Evolutionary conservation across 2,888 invertebrate species (phyloP), one percentile per base, ranked within the genome.

Genomic region (Hipparchia sbordonii): DNA sequence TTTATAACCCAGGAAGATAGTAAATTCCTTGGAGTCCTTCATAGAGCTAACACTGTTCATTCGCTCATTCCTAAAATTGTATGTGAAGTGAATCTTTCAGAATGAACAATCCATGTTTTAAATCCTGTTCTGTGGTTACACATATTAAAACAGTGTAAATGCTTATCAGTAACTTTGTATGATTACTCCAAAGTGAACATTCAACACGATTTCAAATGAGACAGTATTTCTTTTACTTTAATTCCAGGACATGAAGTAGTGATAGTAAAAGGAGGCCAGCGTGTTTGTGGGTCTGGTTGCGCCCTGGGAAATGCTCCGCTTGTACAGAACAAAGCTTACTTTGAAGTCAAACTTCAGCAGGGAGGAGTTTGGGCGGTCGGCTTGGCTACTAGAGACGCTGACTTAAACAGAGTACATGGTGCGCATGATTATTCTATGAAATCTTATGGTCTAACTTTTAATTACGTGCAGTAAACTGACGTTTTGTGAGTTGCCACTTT

Each of bases 311-410:
- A 97, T 85, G 98, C 98, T 7, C 99, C 99, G 0, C 95, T 99
- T 66, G 97, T 98, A 10, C 99, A 99, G 91, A 98, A 98, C 83
- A 99, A 99, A 92, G 97, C 99, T 3, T 99, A 99, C 89, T 99
- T 99, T 89, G 99, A 99, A 94, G 97, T 99, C 6, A 99, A 99
- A 93, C 94, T 99, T 72, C 99, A 99, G 88, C 99, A 99, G 86
- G 96, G 97, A 76, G 99, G 99, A 82, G 95, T 96, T 54, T 99
- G 99, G 99, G 98, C 98, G 2, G 95, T 99, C 12, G 99, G 99
- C 2, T 90, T 99, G 74, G 99, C 98, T 9, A 98, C 98, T 0
- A 95, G 97, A 80, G 97, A 97, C 75, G 96, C 98, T 62, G 97
- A 98, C 89, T 93, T 99, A 62, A 97, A 98, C 86, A 95, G 96